Conservation (phyloP, 2,888 invertebrate species). For the Drosophila fungiperda region DNA sequence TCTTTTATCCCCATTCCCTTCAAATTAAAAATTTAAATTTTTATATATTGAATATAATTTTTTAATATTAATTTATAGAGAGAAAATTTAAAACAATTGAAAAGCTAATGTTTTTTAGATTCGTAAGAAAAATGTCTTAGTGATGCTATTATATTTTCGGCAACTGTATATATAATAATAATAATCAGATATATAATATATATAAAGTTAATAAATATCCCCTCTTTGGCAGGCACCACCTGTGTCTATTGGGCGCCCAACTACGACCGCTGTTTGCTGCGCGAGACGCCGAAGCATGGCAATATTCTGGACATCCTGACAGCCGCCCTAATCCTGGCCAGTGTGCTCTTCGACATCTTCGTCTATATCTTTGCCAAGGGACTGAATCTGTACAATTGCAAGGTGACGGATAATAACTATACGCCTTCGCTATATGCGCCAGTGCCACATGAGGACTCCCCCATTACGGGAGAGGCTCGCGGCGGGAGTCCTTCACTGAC, state of each 20-base stretch:
- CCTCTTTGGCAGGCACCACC: constrained; percentile 78
- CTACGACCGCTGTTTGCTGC: constrained; percentile 84
- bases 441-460: constrained; percentile 71
- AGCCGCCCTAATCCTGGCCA: constrained; percentile 84
- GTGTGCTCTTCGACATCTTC: constrained; percentile 85
- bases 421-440: constrained; percentile 82
- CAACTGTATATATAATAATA: too few species aligned
- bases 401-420: constrained; percentile 84
- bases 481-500: constrained; percentile 70
- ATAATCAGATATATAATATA: too few species aligned
- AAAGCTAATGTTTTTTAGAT: too few species aligned
- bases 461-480: not conserved
- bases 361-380: constrained; percentile 85
- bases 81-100: too few species aligned
- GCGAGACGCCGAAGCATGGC: constrained; percentile 85
- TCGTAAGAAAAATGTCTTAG: too few species aligned
- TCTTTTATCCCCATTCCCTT: too few species aligned
- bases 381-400: constrained; percentile 83
- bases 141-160: too few species aligned
- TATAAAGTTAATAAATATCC: not conserved
- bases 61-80: too few species aligned
- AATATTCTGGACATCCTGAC: constrained; percentile 86
- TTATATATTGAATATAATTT: too few species aligned
- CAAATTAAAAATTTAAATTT: too few species aligned
- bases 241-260: constrained; percentile 86